These are phyloP conservation scores for Guaruba guarouba DNA, from an alignment of 2,113 vertebrate species.

Conservation along the genomic window DNA sequence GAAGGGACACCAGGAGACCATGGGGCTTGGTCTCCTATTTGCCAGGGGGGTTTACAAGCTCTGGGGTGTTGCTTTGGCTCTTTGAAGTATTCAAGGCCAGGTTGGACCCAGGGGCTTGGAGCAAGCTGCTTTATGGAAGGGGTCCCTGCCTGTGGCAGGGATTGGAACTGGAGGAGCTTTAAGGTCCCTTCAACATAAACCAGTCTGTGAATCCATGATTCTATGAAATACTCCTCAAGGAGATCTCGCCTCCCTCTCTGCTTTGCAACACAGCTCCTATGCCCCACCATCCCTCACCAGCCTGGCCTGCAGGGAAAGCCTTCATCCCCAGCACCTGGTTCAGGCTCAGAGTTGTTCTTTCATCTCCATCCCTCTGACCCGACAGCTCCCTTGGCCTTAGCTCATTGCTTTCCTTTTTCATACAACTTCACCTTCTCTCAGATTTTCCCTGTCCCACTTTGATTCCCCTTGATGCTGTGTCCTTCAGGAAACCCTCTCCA, in stretches of 20 bases:
- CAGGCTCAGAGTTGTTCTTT: neutral
- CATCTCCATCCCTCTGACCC: neutral
- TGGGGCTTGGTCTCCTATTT: accelerated
- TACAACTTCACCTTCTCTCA: neutral
- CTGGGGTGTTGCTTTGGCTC: neutral
- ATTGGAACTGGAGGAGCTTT: neutral
- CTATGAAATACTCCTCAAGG: neutral
- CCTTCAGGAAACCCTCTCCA: neutral
- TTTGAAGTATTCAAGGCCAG: neutral
- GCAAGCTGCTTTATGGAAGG: neutral
- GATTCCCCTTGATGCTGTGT: neutral
- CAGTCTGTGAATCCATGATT: neutral
- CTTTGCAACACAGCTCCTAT: neutral
- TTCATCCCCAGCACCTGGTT: neutral
- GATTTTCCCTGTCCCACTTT: neutral
- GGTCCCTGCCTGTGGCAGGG: neutral
- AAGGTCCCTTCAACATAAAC: neutral
- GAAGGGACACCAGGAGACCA: neutral
- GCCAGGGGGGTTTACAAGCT: neutral
- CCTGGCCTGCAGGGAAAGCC: neutral
- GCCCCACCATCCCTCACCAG: neutral
- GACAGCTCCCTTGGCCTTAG: neutral
- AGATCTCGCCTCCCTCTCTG: neutral
- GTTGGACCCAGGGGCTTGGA: neutral
- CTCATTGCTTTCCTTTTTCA: neutral